Evolutionary conservation across 2,113 vertebrate species (phyloP).

Genomic region (Oreocharis arfaki): DNA sequence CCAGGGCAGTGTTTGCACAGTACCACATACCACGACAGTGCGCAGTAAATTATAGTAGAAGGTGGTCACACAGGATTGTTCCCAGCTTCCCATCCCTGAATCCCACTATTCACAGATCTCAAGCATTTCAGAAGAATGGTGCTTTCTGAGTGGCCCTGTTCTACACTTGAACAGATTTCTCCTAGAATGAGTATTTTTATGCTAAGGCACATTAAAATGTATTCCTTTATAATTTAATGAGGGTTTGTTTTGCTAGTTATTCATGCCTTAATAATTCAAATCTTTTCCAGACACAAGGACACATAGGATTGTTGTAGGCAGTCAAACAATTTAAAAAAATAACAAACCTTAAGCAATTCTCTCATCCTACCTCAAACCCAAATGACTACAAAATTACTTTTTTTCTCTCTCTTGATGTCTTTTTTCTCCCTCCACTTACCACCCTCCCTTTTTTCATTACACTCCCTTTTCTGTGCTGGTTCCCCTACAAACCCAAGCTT

Average conservation of each 20-base stretch:
- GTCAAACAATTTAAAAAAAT: background rate
- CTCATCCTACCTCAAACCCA: background rate
- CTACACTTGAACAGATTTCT: background rate
- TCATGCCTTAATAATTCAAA: background rate
- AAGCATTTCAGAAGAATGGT: background rate
- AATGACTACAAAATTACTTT: background rate
- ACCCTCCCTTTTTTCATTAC: background rate
- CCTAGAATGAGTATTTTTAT: background rate
- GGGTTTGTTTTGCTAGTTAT: background rate
- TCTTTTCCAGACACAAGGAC: background rate
- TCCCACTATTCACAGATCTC: background rate
- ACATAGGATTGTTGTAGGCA: background rate
- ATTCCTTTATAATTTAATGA: background rate
- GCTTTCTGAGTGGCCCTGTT: background rate
- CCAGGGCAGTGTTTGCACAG: conserved; percentile 26
- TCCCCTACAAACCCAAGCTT: background rate
- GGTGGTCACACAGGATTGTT: background rate
- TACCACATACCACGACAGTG: conserved; percentile 8
- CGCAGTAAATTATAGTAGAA: conserved; percentile 26
- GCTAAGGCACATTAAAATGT: background rate
- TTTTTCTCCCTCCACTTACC: background rate
- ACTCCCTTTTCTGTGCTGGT: background rate
- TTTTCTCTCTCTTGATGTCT: background rate
- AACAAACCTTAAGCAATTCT: background rate
- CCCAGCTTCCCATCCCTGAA: background rate